Evolutionary conservation across 1,140 invertebrate genomes (phyloP), one percentile per base, ranked within the genome.

Genomic region (Odontomachus brunneus): DNA sequence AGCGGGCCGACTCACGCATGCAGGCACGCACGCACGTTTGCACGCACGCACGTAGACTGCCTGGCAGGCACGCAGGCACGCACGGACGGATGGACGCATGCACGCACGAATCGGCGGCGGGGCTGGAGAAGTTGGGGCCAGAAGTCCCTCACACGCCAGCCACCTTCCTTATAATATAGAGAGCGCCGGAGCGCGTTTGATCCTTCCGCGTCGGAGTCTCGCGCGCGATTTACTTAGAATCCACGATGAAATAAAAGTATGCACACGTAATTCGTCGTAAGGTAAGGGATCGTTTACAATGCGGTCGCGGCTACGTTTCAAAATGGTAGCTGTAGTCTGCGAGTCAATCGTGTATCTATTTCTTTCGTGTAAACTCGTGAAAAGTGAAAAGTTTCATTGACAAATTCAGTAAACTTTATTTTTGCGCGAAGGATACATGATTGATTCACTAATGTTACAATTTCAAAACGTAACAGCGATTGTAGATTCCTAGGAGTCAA

Each of bases 1-100:
- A 89, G 86, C 78, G 59, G 33, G 19, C 48, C 17, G 82, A 55
- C 82, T 81, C 86, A 86, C 87, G 84, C 87, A 89, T 24, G 57
- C 74, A 75, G 69, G 76, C 67, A 82, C 76, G 81, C 82, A 72
- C 80, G 84, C 76, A 71, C 74, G 85, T 71, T 82, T 57, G 88
- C 82, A 22, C 33, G 75, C 75, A 78, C 49, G 74, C 74, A 66
- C 63, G 72, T 26, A 44, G 38, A 7, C 38, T 44, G 38, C 3
- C 38, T 44, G 38, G 84, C 87, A 88, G 24, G 57, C 74, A 82
- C 69, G 76, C 67, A 82, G 71, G 81, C 82, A 72, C 74, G 84
- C 76, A 75, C 80, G 85, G 71, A 83, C 55, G 87, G 76, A 22
- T 22, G 75, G 55, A 78, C 48, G 74, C 62, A 66, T 49, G 72